Evolutionary conservation across 2,797 vertebrate species (phyloP), one percentile per base, ranked within the genome.

Genomic region (Heterohyrax brucei): DNA sequence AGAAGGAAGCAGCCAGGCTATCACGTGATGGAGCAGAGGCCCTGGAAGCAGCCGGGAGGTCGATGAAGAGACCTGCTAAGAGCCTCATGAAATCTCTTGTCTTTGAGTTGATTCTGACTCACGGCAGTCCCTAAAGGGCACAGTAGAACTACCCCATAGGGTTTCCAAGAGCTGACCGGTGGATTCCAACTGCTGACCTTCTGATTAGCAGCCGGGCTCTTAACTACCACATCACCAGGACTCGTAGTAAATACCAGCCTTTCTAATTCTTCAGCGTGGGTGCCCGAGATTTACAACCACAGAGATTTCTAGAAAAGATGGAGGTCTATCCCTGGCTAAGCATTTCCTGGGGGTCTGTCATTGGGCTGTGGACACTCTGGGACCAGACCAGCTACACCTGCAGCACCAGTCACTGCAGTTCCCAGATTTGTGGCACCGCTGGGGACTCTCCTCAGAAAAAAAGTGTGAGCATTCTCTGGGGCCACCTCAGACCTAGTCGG

Each of bases 1-100:
- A 96, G 96, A 97, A 85, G 79, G 97, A 97, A 97, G 97, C 96
- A 96, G 97, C 93, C 97, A 96, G 96, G 26, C 50, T 16, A 97
- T 96, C 98, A 95, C 0, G 0, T 97, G 98, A 89, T 64, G 0
- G 72, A 62, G 33, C 19, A 76, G 87, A 94, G 93, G 68, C 95
- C 1, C 59, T 9, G 7, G 66, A 48, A 22, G 48, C 8, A 10
- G n/a, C n/a, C 18, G 68, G 4, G n/a, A 16, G 10, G 0, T 0
- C 3, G 80, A 59, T 53, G 16, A 70, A 73, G 21, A 93, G 86
- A 92, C 96, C 82, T 91, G 12, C 76, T 56, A 94, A 86, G 97
- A 94, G 79, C 91, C 86, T 94, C 93, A 56, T 16, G 18, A 56
- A 56, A 56, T 56, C 53, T 16, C 1, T 56, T 56, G 53, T 16